Conservation (phyloP, 1,140 invertebrate species). For the Centruroides sculpturatus region DNA sequence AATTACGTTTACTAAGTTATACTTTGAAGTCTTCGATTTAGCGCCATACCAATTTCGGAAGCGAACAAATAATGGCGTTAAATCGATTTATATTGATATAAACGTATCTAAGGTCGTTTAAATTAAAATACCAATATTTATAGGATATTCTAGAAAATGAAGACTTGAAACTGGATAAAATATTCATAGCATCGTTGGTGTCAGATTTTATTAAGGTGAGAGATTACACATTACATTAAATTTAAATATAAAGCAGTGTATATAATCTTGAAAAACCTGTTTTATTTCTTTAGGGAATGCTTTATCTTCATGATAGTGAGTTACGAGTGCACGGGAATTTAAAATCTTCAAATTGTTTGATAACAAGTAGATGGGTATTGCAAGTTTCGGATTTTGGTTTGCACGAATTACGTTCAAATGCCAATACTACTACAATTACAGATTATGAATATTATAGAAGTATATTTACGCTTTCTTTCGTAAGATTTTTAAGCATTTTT, state of each 20-base stretch:
- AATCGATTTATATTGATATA: too few relatives aligned
- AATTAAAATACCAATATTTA: too few relatives aligned
- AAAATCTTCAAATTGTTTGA: conserved; percentile 84
- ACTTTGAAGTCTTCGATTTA: too few relatives aligned
- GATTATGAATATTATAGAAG: conserved; percentile 79
- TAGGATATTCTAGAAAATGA: conserved; percentile 94
- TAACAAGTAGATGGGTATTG: conserved; percentile 87
- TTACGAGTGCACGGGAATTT: conserved; percentile 87
- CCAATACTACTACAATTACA: conserved; percentile 48
- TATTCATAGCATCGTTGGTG: conserved; percentile 88
- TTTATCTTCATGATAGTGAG: conserved; percentile 78
- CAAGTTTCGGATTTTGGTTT: conserved; percentile 90
- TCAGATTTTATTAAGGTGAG: conserved; percentile 90
- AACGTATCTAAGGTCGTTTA: too few relatives aligned
- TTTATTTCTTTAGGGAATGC: conserved; percentile 44
- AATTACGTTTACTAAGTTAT: too few relatives aligned
- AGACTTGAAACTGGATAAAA: conserved; percentile 86
- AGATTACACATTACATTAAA: conserved; percentile 7
- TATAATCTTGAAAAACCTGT: neutral
- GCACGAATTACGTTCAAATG: conserved; percentile 52
- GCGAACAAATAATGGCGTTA: too few relatives aligned
- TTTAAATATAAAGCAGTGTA: neutral
- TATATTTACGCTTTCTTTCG: neutral
- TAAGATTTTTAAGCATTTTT: neutral
- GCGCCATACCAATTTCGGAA: too few relatives aligned